Evolutionary conservation across 2,888 invertebrate genomes (phyloP).

Genomic region (Melangyna quadrimaculata): DNA sequence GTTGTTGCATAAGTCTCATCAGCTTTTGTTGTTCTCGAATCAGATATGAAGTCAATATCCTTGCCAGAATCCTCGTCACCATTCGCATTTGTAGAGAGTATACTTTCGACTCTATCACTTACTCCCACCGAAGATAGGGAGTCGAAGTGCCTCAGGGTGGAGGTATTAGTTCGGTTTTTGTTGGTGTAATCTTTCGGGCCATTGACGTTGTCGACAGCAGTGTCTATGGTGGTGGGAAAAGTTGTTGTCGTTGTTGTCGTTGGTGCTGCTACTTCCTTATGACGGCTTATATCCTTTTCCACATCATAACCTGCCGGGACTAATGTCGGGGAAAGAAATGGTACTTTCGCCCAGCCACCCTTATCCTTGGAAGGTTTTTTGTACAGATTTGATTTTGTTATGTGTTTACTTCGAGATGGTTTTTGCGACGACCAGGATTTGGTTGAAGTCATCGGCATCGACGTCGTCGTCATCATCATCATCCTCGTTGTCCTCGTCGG

Average conservation of each 20-base stretch:
- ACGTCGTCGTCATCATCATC: background rate
- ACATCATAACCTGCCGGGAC: conserved; percentile 61
- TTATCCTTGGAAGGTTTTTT: conserved; percentile 61
- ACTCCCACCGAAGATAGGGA: background rate
- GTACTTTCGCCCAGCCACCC: conserved; percentile 25
- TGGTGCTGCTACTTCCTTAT: conserved; percentile 27
- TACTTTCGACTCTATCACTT: conserved; percentile 13
- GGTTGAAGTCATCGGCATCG: background rate
- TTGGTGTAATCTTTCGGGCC: conserved; percentile 58
- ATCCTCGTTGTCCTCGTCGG: background rate
- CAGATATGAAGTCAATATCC: conserved; percentile 68
- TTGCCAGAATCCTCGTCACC: conserved; percentile 43
- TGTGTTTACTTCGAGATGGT: conserved; percentile 59
- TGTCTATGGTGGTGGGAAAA: conserved; percentile 16
- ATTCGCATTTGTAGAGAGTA: conserved; percentile 34
- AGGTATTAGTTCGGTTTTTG: conserved; percentile 40
- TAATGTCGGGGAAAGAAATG: conserved; percentile 53
- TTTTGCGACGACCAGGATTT: conserved; percentile 52
- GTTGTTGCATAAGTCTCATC: conserved; percentile 65
- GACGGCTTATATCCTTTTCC: conserved; percentile 52
- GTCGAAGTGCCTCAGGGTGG: conserved; percentile 15
- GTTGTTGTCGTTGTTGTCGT: conserved; percentile 10
- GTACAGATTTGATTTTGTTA: conserved; percentile 48
- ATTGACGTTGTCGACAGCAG: conserved; percentile 65
- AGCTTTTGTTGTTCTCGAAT: conserved; percentile 55